Percentiles rank a stretch among this genome's conserved stretches.
These are phyloP conservation scores for Lasaia peninsularis DNA, from an alignment of 1,140 invertebrate species.

Conservation along the genomic window DNA sequence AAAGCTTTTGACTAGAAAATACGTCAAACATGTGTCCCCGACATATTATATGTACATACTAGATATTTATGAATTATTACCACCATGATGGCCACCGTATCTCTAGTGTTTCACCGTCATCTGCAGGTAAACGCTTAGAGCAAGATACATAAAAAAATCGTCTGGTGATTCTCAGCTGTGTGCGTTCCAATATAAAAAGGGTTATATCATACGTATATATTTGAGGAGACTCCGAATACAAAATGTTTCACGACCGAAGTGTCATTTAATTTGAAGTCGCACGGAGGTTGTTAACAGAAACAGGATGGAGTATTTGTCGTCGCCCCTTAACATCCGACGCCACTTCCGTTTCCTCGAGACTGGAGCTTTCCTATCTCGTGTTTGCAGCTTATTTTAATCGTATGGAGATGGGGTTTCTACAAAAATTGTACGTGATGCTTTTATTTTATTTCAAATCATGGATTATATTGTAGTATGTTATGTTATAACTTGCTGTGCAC, in stretches of 20 bases:
- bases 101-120: too few species aligned
- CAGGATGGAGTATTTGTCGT: conserved; percentile 37
- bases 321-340: conserved; percentile 27
- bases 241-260: neutral
- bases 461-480: neutral
- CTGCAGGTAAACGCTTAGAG: too few species aligned
- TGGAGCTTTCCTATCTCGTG: conserved; percentile 24
- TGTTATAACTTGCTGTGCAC: too few species aligned
- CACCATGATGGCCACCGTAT: too few species aligned
- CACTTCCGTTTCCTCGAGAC: conserved; percentile 29
- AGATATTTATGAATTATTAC: too few species aligned
- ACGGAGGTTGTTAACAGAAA: conserved; percentile 11
- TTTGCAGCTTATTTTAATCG: conserved; percentile 19
- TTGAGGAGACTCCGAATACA: neutral
- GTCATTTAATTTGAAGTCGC: conserved; percentile 3
- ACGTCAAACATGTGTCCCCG: too few species aligned
- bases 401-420: conserved; percentile 16
- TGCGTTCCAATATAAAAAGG: too few species aligned
- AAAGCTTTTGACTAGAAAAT: too few species aligned
- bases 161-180: too few species aligned
- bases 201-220: too few species aligned
- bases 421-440: neutral
- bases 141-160: too few species aligned
- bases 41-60: too few species aligned
- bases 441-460: neutral